Evolutionary conservation across 1,140 invertebrate genomes (phyloP), one percentile per base, ranked within the genome.

Genomic region (Gryllus bimaculatus): DNA sequence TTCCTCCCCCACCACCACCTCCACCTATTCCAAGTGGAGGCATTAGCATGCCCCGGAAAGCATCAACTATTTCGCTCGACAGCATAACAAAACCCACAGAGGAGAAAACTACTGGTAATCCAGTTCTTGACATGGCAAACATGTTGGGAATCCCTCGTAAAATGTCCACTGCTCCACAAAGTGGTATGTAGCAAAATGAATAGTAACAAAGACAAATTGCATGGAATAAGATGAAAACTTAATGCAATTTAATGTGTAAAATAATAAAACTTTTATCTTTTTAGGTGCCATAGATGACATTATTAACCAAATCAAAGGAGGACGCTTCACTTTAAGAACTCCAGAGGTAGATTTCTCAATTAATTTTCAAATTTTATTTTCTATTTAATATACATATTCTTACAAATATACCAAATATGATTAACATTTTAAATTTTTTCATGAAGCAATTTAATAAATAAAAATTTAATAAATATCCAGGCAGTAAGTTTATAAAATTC

Each of bases 251-350:
- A 66, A 78, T 75, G 8, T 79, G 80, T 39, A 5, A 80, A 21
- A 47, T 73, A 0, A 77, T 15, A 49, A 79, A 81, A 81, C 78
- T 76, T 80, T 75, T 73, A 78, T 79, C 78, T 76, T 79, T 82
- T 39, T 85, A 88, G 88, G 87, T 77, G 91, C 89, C 5, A 92
- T 93, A 81, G 91, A 92, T 81, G 91, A 92, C 73, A 91, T 93
- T 80, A 92, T 93, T 8, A 92, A 91, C 83, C 90, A 92, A 84
- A 92, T 93, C 39, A 93, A 93, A 86, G 90, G 91, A 15, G 92
- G 92, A n/a, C 89, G 89, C 79, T 93, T 93, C 84, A 92, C 90
- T 0, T 84, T 93, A 12, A 91, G 90, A 82, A 90, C 91, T 8
- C 89, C 89, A 0, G 91, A 92, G 75, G 88, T 89, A 84, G 87